These are phyloP conservation scores for Anadara kagoshimensis DNA, from an alignment of 1,140 invertebrate genomes.

Conservation along the genomic window DNA sequence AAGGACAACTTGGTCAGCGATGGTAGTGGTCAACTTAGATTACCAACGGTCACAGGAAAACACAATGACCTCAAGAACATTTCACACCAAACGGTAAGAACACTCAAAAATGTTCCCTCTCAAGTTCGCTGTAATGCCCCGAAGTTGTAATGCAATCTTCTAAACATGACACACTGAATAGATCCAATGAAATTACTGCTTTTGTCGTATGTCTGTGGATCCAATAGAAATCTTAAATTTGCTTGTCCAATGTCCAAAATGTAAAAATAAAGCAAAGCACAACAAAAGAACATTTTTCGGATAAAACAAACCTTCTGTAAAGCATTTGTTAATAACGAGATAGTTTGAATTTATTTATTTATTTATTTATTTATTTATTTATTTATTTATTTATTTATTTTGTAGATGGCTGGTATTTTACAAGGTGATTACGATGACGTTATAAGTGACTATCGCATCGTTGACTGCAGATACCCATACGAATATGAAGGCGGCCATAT, in stretches of 20 bases:
- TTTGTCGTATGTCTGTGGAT: too few species aligned
- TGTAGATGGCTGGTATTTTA: conserved; percentile 46
- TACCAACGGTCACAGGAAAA: conserved; percentile 27
- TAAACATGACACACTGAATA: too few species aligned
- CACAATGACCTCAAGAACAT: conserved; percentile 31
- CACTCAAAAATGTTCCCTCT: too few species aligned
- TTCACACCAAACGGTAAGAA: conserved; percentile 3
- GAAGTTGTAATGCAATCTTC: too few species aligned
- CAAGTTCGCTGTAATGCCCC: too few species aligned
- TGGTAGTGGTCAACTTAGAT: not conserved
- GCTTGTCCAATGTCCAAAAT: too few species aligned
- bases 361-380: not conserved
- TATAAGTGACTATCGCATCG: conserved; percentile 57
- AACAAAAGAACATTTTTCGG: too few species aligned
- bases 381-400: conserved; percentile 16
- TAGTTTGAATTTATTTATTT: not conserved
- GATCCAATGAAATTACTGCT: too few species aligned
- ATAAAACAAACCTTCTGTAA: too few species aligned
- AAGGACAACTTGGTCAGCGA: not conserved
- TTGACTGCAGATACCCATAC: conserved; percentile 89
- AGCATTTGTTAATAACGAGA: not conserved
- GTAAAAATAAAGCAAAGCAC: too few species aligned
- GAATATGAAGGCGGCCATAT: conserved; percentile 98
- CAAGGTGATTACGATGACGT: conserved; percentile 47
- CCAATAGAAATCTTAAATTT: not conserved